A percentile compares a stretch with the other conserved stretches of the same genome.
These are phyloP conservation scores for Crossaster papposus DNA, from an alignment of 53 echinoderm and acorn worm genomes.

Conservation along the genomic window DNA sequence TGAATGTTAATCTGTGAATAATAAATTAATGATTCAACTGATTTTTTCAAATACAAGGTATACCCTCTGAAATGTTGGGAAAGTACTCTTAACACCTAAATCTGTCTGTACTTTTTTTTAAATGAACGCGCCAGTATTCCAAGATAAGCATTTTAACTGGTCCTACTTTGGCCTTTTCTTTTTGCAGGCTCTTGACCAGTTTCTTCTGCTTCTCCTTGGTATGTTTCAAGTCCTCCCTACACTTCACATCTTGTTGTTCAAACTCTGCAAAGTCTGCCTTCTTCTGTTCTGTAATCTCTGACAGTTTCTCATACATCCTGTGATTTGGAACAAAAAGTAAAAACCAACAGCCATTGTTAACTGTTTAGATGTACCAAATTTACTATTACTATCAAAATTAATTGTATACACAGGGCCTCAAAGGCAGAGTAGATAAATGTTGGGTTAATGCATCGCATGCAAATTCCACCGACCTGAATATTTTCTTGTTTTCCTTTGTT, in stretches of 20 bases:
- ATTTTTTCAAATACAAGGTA: too few relatives aligned
- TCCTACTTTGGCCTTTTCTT: slow-evolving; percentile 86
- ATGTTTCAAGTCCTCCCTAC: slow-evolving; percentile 89
- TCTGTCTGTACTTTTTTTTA: too few relatives aligned
- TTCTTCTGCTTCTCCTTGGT: slow-evolving; percentile 92
- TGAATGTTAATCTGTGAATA: background rate
- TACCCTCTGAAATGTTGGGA: too few relatives aligned
- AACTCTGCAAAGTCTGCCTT: slow-evolving; percentile 96
- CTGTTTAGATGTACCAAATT: background rate
- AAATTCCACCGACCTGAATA: slow-evolving; percentile 72
- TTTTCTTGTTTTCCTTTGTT: slow-evolving; percentile 85
- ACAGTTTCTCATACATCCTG: slow-evolving; percentile 87
- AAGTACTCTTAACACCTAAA: too few relatives aligned
- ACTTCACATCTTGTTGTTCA: slow-evolving; percentile 94
- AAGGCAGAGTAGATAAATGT: background rate
- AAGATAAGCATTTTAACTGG: background rate
- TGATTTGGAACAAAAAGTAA: background rate
- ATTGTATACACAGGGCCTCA: too few relatives aligned
- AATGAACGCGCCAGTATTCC: background rate
- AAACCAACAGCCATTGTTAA: background rate
- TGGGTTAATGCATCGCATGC: background rate
- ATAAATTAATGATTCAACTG: too few relatives aligned
- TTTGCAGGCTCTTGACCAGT: slow-evolving; percentile 83
- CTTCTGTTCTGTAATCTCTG: slow-evolving; percentile 80
- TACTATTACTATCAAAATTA: too few relatives aligned